phyloP scores from a whole-genome alignment of 1,140 invertebrate genomes.

The Solenopsis invicta region DNA sequence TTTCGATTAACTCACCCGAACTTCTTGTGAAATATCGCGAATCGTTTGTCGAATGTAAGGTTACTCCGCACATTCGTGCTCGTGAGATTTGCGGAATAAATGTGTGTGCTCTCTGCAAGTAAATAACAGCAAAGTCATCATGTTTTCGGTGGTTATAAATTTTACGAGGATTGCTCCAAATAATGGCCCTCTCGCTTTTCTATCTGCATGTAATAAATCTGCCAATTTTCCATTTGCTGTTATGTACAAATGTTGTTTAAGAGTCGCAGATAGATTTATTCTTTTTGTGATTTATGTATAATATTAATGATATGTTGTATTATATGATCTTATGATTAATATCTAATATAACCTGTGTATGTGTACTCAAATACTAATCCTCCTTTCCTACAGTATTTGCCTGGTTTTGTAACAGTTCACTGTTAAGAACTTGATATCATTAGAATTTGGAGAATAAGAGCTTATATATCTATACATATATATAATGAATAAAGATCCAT shows the following conservation, averaged over 20 bases:
- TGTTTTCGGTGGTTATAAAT: background rate
- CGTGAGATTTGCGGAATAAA: background rate
- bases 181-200: background rate
- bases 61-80: background rate
- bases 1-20: background rate
- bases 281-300: background rate
- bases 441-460: background rate
- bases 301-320: background rate
- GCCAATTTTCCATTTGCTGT: background rate
- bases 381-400: constrained; percentile 26
- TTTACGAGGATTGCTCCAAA: background rate
- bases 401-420: background rate
- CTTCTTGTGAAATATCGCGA: too few relatives aligned
- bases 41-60: background rate
- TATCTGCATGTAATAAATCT: background rate
- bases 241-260: background rate
- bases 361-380: constrained; percentile 1
- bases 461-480: background rate
- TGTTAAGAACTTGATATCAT: constrained; percentile 3
- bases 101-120: background rate
- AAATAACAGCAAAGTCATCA: background rate
- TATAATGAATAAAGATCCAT: constrained; percentile 48
- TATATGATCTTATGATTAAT: background rate
- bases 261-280: background rate
- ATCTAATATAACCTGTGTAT: background rate